Evolutionary conservation across 92 coral and sea anemone species (phyloP).

Genomic region (Porites cylindrica): DNA sequence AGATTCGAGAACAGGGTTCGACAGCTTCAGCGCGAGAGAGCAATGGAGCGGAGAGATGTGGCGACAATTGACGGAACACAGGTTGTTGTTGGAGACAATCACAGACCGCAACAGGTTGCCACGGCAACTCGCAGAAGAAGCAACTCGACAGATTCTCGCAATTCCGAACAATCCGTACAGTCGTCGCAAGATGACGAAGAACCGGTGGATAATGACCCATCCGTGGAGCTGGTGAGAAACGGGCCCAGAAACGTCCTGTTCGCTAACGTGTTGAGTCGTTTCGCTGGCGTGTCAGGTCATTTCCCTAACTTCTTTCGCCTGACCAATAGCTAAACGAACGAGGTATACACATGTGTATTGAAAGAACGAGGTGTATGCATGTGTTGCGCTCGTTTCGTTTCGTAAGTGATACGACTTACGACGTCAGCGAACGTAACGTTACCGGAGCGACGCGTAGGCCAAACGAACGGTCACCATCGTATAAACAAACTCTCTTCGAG

Average conservation of each 20-base stretch:
- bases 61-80: slow-evolving; percentile 23
- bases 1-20: slow-evolving; percentile 77
- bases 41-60: slow-evolving; percentile 50
- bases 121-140: slow-evolving; percentile 9
- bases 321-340: too few relatives aligned
- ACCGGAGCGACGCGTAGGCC: too few relatives aligned
- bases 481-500: too few relatives aligned
- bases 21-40: slow-evolving; percentile 77
- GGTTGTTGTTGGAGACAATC: slow-evolving; percentile 31
- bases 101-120: slow-evolving; percentile 10
- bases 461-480: too few relatives aligned
- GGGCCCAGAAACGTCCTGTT: not conserved
- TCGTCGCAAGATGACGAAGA: slow-evolving; percentile 33
- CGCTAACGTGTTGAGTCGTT: too few relatives aligned
- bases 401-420: too few relatives aligned
- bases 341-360: too few relatives aligned
- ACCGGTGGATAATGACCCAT: slow-evolving; percentile 47
- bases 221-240: slow-evolving; percentile 29
- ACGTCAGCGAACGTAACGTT: too few relatives aligned
- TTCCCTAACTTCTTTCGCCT: too few relatives aligned
- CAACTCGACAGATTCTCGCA: slow-evolving; percentile 35
- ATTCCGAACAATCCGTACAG: slow-evolving; percentile 33
- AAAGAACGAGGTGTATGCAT: too few relatives aligned
- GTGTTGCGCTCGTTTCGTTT: too few relatives aligned
- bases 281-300: too few relatives aligned